These are phyloP conservation scores for Drosophila merina DNA, from an alignment of 2,888 invertebrate species.

Conservation along the genomic window DNA sequence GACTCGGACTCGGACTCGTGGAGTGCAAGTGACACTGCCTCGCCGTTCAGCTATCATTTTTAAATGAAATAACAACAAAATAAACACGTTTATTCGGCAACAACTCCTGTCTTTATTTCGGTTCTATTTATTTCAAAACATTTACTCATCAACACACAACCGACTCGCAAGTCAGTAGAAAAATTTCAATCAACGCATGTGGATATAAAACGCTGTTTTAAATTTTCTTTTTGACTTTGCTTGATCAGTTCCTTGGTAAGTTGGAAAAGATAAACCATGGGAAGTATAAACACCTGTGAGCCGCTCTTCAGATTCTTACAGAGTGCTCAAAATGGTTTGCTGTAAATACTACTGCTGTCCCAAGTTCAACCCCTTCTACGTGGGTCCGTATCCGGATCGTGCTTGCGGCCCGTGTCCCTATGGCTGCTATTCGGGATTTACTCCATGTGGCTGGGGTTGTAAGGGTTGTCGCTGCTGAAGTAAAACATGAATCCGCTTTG, in stretches of 20 bases:
- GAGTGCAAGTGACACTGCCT: background rate
- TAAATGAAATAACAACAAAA: background rate
- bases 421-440: slow-evolving; percentile 54
- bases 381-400: slow-evolving; percentile 58
- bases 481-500: background rate
- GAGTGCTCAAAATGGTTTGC: slow-evolving; percentile 13
- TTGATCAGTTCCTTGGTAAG: slow-evolving; percentile 13
- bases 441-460: slow-evolving; percentile 51
- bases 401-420: slow-evolving; percentile 52
- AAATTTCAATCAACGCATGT: background rate
- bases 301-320: background rate
- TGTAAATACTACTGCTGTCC: background rate
- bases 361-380: slow-evolving; percentile 60
- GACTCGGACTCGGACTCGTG: no score
- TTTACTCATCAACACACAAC: background rate
- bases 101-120: background rate
- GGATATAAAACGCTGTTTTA: background rate
- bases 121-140: background rate
- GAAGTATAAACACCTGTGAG: background rate
- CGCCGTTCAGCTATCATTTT: background rate
- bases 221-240: background rate
- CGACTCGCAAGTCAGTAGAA: background rate
- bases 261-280: background rate
- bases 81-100: background rate
- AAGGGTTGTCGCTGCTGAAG: background rate